Conservation (phyloP, 2,113 vertebrate genomes). For the Vimba vimba region DNA sequence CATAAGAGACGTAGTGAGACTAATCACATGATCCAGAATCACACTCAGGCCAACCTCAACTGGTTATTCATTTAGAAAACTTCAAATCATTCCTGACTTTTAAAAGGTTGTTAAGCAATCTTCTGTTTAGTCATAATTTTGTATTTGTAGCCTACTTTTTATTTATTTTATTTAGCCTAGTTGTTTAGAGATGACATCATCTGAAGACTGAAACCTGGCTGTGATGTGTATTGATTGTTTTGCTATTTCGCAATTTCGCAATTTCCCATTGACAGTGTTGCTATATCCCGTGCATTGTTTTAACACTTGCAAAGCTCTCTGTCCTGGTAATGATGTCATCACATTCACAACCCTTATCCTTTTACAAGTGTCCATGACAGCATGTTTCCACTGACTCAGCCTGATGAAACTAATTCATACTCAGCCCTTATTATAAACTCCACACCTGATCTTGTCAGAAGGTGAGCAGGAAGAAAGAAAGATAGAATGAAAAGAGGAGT, state of each 20-base stretch:
- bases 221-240: neutral
- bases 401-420: neutral
- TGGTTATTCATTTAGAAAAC: neutral
- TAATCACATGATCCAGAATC: neutral
- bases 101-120: neutral
- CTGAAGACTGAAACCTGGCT: neutral
- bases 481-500: neutral
- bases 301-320: neutral
- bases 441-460: neutral
- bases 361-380: neutral
- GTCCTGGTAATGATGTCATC: constrained; percentile 10
- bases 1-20: neutral
- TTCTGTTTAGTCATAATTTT: neutral
- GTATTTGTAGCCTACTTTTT: neutral
- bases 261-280: neutral
- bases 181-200: constrained; percentile 1
- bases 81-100: too few relatives aligned
- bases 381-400: constrained; percentile 35
- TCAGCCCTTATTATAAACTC: neutral
- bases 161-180: too few relatives aligned
- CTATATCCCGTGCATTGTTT: neutral
- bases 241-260: neutral
- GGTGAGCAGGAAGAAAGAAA: neutral
- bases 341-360: constrained; percentile 7
- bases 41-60: neutral